Conservation (phyloP, 2,113 vertebrate genomes). For the Oostethus manadensis region DNA sequence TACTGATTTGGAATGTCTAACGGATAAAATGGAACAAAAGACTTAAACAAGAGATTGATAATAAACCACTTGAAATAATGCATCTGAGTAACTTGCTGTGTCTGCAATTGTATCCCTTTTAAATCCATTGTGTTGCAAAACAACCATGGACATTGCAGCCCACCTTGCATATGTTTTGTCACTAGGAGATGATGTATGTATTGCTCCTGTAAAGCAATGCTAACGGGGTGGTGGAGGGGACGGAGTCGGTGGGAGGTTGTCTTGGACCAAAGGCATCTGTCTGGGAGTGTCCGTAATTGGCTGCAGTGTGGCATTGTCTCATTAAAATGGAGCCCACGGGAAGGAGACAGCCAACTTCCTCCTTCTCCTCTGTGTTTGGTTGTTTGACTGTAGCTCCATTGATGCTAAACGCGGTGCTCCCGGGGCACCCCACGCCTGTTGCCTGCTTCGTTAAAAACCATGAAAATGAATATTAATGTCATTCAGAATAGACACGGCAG, state of each 20-base stretch:
- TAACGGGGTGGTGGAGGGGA: constrained; percentile 23
- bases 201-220: constrained; percentile 36
- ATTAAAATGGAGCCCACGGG: constrained; percentile 75
- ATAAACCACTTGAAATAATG: no score
- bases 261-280: constrained; percentile 68
- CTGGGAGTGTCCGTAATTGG: constrained; percentile 74
- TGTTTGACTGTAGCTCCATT: constrained; percentile 72
- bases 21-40: no score
- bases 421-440: constrained; percentile 54
- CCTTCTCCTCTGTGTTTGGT: constrained; percentile 67
- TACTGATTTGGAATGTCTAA: not conserved
- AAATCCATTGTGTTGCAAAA: constrained; percentile 7
- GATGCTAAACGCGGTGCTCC: constrained; percentile 66
- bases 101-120: not conserved
- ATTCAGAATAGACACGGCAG: constrained; percentile 38
- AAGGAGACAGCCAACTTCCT: constrained; percentile 68
- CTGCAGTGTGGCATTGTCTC: constrained; percentile 63
- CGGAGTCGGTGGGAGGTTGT: constrained; percentile 49
- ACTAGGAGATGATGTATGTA: constrained; percentile 38
- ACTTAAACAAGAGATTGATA: no score
- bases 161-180: constrained; percentile 37
- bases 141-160: constrained; percentile 21
- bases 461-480: constrained; percentile 71
- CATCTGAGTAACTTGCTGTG: no score
- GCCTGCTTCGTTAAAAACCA: constrained; percentile 71